A percentile compares a stretch with the other conserved stretches of the same genome.
Conservation (phyloP, 2,797 vertebrate species). For the Bovichtus diacanthus region DNA sequence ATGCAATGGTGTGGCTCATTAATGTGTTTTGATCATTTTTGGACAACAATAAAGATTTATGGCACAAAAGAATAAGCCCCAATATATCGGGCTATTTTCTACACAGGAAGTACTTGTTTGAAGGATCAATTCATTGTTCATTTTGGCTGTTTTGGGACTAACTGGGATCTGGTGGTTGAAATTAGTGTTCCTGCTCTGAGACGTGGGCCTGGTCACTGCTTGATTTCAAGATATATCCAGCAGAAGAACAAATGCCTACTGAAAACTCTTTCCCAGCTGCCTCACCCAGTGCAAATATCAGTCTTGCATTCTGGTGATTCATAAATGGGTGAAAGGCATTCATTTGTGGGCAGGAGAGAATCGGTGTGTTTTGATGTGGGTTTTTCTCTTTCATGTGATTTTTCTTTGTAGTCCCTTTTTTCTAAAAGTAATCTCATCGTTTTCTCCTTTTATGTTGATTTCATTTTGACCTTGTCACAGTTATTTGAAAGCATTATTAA, state of each 20-base stretch:
- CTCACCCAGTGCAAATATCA: conserved; percentile 75
- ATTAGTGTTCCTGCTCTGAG: conserved; percentile 11
- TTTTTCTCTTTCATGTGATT: conserved; percentile 35
- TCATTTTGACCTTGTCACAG: conserved; percentile 23
- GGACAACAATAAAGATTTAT: background rate
- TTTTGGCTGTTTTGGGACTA: background rate
- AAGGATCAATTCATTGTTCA: background rate
- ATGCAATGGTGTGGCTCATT: background rate
- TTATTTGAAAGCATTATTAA: conserved; percentile 27
- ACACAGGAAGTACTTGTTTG: background rate
- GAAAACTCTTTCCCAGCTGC: conserved; percentile 44
- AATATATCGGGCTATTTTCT: background rate
- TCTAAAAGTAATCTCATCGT: conserved; percentile 27
- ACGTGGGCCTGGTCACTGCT: conserved; percentile 26
- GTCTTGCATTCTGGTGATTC: conserved; percentile 67
- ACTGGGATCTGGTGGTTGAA: conserved; percentile 10
- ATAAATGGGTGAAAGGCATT: conserved; percentile 61
- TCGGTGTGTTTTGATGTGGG: conserved; percentile 52
- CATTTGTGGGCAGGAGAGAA: conserved; percentile 42
- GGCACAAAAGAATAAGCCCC: background rate
- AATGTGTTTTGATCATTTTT: conserved; percentile 1
- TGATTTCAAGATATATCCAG: conserved; percentile 35
- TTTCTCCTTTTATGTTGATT: conserved; percentile 9
- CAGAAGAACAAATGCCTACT: conserved; percentile 43
- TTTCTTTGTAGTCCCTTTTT: conserved; percentile 24